These are phyloP conservation scores for Pseudomyrmex gracilis DNA, from an alignment of 1,140 invertebrate genomes.

Conservation along the genomic window DNA sequence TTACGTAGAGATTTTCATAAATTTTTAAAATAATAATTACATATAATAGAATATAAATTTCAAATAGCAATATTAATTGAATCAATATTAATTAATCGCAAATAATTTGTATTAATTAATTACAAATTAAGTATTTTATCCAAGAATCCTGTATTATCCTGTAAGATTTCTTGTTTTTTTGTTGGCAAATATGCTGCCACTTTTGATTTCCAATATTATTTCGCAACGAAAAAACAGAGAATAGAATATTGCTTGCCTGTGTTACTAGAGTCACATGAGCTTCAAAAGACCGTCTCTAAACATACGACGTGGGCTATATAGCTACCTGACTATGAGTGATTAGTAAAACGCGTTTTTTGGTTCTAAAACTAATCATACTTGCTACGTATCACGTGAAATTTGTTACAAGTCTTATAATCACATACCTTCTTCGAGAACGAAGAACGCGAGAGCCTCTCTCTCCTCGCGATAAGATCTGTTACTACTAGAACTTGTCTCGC, in stretches of 20 bases:
- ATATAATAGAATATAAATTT: too few relatives aligned
- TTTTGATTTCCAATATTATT: conserved; percentile 26
- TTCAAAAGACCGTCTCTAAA: conserved; percentile 25
- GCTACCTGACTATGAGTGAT: conserved; percentile 67
- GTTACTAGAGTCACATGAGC: not conserved
- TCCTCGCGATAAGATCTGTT: conserved; percentile 77
- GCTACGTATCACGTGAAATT: conserved; percentile 81
- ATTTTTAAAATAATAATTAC: not conserved
- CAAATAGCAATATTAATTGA: not conserved
- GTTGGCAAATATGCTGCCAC: conserved; percentile 17
- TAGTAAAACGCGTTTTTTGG: conserved; percentile 37
- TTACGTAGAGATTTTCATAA: not conserved
- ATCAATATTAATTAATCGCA: not conserved
- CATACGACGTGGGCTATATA: conserved; percentile 40
- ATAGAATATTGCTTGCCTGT: not conserved
- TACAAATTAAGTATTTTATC: not conserved
- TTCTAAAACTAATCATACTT: conserved; percentile 55
- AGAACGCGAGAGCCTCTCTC: conserved; percentile 74
- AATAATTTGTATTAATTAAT: conserved; percentile 10
- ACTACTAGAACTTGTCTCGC: conserved; percentile 77
- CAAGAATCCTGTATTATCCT: not conserved
- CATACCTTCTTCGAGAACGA: conserved; percentile 78
- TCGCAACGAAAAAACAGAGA: conserved; percentile 41
- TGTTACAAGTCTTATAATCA: conserved; percentile 81
- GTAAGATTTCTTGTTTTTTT: not conserved